Evolutionary conservation across 2,113 vertebrate species (phyloP), one percentile per base, ranked within the genome.

Genomic region (Dendrocopos noguchii): DNA sequence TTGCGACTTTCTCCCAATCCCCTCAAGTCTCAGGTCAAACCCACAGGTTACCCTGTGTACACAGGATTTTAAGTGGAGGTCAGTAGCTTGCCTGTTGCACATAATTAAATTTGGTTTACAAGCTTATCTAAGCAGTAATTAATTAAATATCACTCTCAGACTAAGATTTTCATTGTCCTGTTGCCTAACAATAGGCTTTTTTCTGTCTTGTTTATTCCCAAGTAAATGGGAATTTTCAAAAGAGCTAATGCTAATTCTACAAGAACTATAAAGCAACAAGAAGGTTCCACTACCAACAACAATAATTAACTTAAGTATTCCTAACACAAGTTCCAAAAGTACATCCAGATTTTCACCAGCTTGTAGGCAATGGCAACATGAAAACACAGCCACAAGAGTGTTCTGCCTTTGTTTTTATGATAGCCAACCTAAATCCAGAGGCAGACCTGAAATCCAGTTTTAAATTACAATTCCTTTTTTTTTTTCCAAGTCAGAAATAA

Each of bases 31-130:
- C 79, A 80, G 73, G 84, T 90, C 90, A 84, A 59, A 79, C 63
- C 63, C 55, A 83, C 9, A 28, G 94, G 93, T 96, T 91, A 95
- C 34, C 53, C 79, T 93, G 3, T n/a, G 53, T 84, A 95, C 70
- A 97, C 81, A 80, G 42, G 42, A 87, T 87, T 95, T 93, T 92
- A 95, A 96, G 91, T 66, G 76, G 68, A 92, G 92, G 95, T 91
- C 94, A 96, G 68, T 50, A 90, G 83, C 90, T 87, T 93, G 81
- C 90, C 91, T 95, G 76, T 88, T 82, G 67, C 74, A 90, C 0
- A 19, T 96, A 95, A 97, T 96, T 95, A 96, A 95, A 94, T 95
- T 88, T 95, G 93, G 68, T 96, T 96, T 94, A 95, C 95, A 96
- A 94, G 93, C 88, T 93, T 95, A 77, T 92, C 88, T 92, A 87